Evolutionary conservation across 1,140 invertebrate species (phyloP).

Genomic region (Tetragnatha versicolor): DNA sequence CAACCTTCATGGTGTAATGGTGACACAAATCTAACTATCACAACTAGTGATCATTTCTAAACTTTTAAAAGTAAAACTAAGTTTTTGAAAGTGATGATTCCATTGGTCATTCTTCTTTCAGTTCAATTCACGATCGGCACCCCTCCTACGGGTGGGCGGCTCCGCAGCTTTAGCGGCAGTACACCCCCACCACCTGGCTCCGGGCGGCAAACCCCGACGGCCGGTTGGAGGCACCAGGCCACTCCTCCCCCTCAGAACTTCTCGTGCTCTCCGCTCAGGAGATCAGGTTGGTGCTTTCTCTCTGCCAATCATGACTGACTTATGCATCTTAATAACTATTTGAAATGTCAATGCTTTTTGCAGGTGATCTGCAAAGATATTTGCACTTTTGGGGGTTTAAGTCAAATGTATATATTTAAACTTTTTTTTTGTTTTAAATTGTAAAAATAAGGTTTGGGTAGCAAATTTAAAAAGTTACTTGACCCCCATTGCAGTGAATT

Average conservation of each 20-base stretch:
- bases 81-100: neutral
- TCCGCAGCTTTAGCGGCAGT: constrained; percentile 73
- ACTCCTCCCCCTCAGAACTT: constrained; percentile 27
- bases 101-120: constrained; percentile 60
- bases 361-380: too few species aligned
- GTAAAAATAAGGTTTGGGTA: too few species aligned
- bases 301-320: too few species aligned
- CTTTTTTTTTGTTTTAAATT: too few species aligned
- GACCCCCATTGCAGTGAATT: too few species aligned
- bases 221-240: constrained; percentile 64
- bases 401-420: too few species aligned
- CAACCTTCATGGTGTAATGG: too few species aligned
- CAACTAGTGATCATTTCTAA: neutral
- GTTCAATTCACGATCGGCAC: constrained; percentile 91
- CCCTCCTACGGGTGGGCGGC: constrained; percentile 74
- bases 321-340: too few species aligned
- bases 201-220: constrained; percentile 75
- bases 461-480: too few species aligned
- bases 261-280: constrained; percentile 73
- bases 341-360: too few species aligned
- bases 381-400: too few species aligned
- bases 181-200: constrained; percentile 74
- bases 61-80: too few species aligned
- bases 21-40: neutral
- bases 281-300: constrained; percentile 76